These are phyloP conservation scores for Sialis fuliginosa DNA, from an alignment of 2,888 invertebrate genomes.

Conservation along the genomic window DNA sequence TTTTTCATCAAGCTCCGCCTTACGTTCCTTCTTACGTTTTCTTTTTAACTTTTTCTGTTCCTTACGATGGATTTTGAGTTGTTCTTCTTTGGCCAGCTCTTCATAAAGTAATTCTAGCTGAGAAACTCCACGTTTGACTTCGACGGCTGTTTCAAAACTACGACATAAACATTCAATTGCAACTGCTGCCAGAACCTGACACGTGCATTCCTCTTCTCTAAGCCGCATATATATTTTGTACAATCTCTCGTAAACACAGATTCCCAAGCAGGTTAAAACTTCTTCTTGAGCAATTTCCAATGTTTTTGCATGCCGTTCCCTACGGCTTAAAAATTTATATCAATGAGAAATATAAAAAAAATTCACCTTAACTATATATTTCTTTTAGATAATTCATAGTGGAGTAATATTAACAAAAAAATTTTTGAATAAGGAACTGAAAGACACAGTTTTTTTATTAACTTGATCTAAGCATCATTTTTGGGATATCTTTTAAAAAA, in stretches of 20 bases:
- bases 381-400: too few relatives aligned
- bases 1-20: conserved; percentile 28
- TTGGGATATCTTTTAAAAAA: neutral
- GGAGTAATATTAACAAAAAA: too few relatives aligned
- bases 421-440: too few relatives aligned
- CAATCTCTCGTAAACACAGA: conserved; percentile 80
- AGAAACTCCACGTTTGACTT: conserved; percentile 73
- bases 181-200: conserved; percentile 78
- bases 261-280: conserved; percentile 84
- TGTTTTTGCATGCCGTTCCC: conserved; percentile 92
- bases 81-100: conserved; percentile 74
- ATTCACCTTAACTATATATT: too few relatives aligned
- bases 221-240: conserved; percentile 74
- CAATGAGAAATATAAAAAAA: neutral
- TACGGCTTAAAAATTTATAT: conserved; percentile 36
- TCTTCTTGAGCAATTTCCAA: conserved; percentile 93
- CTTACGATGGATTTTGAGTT: conserved; percentile 65
- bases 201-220: conserved; percentile 84
- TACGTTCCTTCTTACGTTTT: conserved; percentile 52
- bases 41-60: conserved; percentile 74
- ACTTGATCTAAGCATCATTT: conserved; percentile 1
- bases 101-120: conserved; percentile 77
- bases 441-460: too few relatives aligned
- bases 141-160: conserved; percentile 80
- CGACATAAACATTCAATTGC: conserved; percentile 74